Base-by-base conservation (phyloP, 2,113 vertebrate genomes). In the Passerina amoena region DNA sequence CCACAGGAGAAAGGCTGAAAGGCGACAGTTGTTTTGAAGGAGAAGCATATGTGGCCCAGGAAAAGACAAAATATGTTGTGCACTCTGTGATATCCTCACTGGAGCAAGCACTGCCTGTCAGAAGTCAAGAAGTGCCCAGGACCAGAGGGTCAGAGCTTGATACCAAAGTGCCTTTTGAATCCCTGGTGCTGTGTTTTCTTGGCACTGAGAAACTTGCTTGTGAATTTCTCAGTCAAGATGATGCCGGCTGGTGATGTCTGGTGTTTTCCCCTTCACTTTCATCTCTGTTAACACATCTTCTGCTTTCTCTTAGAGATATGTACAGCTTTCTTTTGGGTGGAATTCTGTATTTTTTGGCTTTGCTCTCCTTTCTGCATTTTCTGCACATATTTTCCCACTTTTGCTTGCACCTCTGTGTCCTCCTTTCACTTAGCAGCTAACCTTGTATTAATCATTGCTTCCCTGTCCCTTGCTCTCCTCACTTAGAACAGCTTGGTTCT, bases 271-370 rank as follows among this genome's bases (percentile, higher is more conserved):
- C 90, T 76, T 65, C 77, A 61, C 80, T 78, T 72, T 85, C 48
- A 56, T 87, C 65, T 76, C 79, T 87, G 71, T 94, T 96, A 84
- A 91, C 91, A 88, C 53, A 77, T 92, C 65, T 82, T 85, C 78
- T 96, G 87, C 57, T 35, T 75, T 87, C 31, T 63, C 83, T 97
- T 42, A 79, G 81, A 92, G 76, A 69, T 82, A 87, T 54, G 45
- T 88, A 69, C 77, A 28, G 78, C 72, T 97, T 95, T 92, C 90
- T 90, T 85, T 60, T 20, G 51, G 81, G 91, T 88, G 69, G 71
- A 88, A 81, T 64, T 86, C 68, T 84, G 91, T 89, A n/a, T 63
- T 96, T 96, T 93, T 95, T 95, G 94, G 81, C 90, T 5, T 11
- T 71, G 59, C 25, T 90, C 51, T 79, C 77, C 92, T 94, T 88